These are phyloP conservation scores for Heliconius congener DNA, from an alignment of 1,140 invertebrate species.

Conservation along the genomic window DNA sequence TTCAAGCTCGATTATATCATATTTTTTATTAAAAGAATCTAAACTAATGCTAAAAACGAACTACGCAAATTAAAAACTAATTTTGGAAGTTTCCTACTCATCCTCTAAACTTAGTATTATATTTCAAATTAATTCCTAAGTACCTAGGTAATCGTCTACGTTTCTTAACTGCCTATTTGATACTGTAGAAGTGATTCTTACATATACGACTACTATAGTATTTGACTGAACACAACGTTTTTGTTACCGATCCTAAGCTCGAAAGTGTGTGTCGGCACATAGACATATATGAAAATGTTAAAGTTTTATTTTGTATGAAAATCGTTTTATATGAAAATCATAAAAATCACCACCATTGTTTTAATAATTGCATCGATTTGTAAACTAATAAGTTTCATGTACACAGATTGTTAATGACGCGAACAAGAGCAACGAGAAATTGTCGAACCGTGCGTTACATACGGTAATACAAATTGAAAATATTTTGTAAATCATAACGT, in stretches of 20 bases:
- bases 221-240: slow-evolving; percentile 59
- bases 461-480: not conserved
- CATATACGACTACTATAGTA: slow-evolving; percentile 50
- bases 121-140: slow-evolving; percentile 62
- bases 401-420: too few species aligned
- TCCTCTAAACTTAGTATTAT: slow-evolving; percentile 79
- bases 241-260: not conserved
- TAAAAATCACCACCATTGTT: too few species aligned
- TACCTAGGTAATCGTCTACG: slow-evolving; percentile 47
- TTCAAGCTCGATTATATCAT: slow-evolving; percentile 76
- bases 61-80: slow-evolving; percentile 71
- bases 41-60: slow-evolving; percentile 69
- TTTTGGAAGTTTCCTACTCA: slow-evolving; percentile 67
- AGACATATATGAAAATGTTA: too few species aligned
- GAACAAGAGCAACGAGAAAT: not conserved
- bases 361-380: too few species aligned
- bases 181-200: slow-evolving; percentile 59
- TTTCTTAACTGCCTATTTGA: slow-evolving; percentile 62
- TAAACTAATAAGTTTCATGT: too few species aligned
- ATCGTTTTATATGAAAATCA: too few species aligned
- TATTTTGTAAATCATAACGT: not conserved
- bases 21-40: slow-evolving; percentile 63
- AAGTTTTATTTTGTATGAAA: too few species aligned
- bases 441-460: not conserved
- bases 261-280: not conserved